Evolutionary conservation across 2,888 invertebrate genomes (phyloP).

Genomic region (Masnerella sp.): DNA sequence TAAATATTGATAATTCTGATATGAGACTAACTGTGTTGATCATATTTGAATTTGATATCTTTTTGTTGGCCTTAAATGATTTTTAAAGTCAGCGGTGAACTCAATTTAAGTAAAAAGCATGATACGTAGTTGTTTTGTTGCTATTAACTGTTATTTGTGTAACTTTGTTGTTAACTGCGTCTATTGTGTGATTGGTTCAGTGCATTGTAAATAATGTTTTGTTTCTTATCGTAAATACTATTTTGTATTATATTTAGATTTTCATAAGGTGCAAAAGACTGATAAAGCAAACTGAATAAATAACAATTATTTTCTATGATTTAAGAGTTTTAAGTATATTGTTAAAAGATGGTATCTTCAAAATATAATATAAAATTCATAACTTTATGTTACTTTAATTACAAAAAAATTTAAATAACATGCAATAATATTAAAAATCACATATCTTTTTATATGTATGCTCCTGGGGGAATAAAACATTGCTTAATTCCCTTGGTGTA

Average conservation of each 20-base stretch:
- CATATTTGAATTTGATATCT: too few species aligned
- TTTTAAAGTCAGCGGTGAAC: background rate
- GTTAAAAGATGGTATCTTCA: conserved; percentile 2
- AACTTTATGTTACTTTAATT: background rate
- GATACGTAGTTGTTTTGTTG: conserved; percentile 8
- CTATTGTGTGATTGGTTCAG: conserved; percentile 1
- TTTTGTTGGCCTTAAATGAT: background rate
- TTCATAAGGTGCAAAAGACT: conserved; percentile 34
- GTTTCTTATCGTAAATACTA: conserved; percentile 7
- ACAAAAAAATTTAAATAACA: too few species aligned
- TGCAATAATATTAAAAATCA: too few species aligned
- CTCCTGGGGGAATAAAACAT: too few species aligned
- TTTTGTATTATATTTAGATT: conserved; percentile 32
- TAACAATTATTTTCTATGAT: conserved; percentile 10
- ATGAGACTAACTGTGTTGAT: background rate
- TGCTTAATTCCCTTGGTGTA: too few species aligned
- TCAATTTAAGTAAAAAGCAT: too few species aligned
- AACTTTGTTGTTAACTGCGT: conserved; percentile 12
- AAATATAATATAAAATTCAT: background rate
- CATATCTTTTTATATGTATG: too few species aligned
- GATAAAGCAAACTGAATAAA: background rate
- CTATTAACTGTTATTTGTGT: conserved; percentile 15
- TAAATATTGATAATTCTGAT: conserved; percentile 14
- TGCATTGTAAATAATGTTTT: conserved; percentile 27
- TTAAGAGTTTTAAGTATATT: conserved; percentile 6